Conservation (phyloP, 2,888 invertebrate genomes). For the Agonopterix alstromeriana region DNA sequence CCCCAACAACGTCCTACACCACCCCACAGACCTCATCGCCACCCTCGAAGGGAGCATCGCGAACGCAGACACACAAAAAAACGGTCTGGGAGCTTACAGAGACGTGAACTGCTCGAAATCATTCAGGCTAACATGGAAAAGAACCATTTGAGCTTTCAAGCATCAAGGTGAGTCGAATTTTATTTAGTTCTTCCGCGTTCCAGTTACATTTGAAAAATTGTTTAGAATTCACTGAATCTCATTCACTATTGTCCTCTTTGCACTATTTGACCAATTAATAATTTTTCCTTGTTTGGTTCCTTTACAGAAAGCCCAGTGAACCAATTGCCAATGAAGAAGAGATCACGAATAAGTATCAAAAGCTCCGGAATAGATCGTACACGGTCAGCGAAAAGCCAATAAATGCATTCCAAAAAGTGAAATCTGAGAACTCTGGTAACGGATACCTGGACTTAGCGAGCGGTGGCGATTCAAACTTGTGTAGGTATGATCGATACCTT, state of each 20-base stretch:
- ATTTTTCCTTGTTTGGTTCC: slow-evolving; percentile 3
- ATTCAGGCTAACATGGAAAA: slow-evolving; percentile 95
- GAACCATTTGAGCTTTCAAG: slow-evolving; percentile 90
- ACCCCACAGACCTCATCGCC: slow-evolving; percentile 53
- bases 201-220: too few species aligned
- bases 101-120: slow-evolving; percentile 89
- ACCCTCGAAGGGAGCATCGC: slow-evolving; percentile 64
- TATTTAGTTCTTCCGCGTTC: neutral
- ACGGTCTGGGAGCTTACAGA: slow-evolving; percentile 84
- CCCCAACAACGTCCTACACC: slow-evolving; percentile 41
- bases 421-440: slow-evolving; percentile 57
- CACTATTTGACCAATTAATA: neutral
- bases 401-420: slow-evolving; percentile 55
- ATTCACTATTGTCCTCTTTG: neutral
- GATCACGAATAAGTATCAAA: slow-evolving; percentile 53
- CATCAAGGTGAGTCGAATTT: slow-evolving; percentile 77
- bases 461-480: slow-evolving; percentile 75
- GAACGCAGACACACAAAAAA: slow-evolving; percentile 74
- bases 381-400: slow-evolving; percentile 66
- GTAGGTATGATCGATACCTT: slow-evolving; percentile 77
- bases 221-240: too few species aligned
- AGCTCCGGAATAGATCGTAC: slow-evolving; percentile 68
- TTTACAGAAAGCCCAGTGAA: slow-evolving; percentile 77
- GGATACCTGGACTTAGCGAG: slow-evolving; percentile 79
- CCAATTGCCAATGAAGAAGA: slow-evolving; percentile 56